Evolutionary conservation across 2,797 vertebrate genomes (phyloP).

Genomic region (Sardinella longiceps): DNA sequence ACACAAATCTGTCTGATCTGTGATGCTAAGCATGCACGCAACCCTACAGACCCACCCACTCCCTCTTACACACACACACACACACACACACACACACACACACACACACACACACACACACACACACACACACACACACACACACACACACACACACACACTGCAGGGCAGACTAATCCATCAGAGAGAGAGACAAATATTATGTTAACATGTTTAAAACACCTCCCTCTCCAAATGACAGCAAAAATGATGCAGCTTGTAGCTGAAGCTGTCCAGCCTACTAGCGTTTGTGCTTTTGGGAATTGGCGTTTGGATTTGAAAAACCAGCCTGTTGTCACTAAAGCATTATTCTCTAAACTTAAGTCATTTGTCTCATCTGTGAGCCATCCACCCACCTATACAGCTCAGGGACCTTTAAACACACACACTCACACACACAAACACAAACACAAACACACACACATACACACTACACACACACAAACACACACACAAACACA

Average conservation of each 20-base stretch:
- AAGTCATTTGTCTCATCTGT: neutral
- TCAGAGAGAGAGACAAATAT: neutral
- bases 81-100: neutral
- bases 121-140: neutral
- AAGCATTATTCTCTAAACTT: neutral
- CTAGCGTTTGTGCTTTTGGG: neutral
- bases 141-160: neutral
- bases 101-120: neutral
- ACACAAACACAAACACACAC: conserved; percentile 13
- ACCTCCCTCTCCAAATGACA: neutral
- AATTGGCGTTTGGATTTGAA: neutral
- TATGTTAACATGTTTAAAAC: conserved; percentile 11
- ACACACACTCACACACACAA: neutral
- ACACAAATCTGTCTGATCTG: conserved; percentile 14
- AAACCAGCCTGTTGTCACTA: neutral
- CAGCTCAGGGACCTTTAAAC: neutral
- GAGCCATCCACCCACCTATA: too few relatives aligned
- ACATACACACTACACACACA: conserved; percentile 23
- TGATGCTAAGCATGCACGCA: neutral
- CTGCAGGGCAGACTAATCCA: neutral
- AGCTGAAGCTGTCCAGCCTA: neutral
- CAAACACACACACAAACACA: neutral
- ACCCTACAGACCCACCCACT: neutral
- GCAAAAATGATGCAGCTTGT: neutral
- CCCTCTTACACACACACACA: neutral